These are phyloP conservation scores for Lampris incognitus DNA, from an alignment of 2,113 vertebrate genomes.

Conservation along the genomic window DNA sequence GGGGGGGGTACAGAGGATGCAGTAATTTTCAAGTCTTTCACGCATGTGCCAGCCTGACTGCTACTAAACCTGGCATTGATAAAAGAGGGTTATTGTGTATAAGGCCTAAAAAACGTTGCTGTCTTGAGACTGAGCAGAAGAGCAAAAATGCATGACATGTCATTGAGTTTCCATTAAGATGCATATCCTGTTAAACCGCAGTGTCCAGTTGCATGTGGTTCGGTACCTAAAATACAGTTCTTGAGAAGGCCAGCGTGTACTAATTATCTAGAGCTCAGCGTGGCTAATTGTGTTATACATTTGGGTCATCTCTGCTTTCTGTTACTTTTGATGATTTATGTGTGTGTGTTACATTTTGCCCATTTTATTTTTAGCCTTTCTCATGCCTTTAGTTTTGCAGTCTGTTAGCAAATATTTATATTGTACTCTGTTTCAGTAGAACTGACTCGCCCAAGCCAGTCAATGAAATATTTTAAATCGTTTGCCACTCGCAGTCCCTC, in stretches of 20 bases:
- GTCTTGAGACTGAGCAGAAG: too few species aligned
- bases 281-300: neutral
- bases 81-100: too few species aligned
- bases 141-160: too few species aligned
- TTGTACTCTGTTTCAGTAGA: neutral
- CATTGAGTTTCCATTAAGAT: too few species aligned
- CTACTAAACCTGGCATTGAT: too few species aligned
- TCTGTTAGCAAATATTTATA: slow-evolving; percentile 42
- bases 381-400: slow-evolving; percentile 15
- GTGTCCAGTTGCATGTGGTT: neutral
- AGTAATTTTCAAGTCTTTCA: too few species aligned
- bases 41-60: too few species aligned
- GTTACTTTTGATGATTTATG: neutral
- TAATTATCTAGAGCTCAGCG: neutral
- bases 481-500: slow-evolving; percentile 36
- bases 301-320: neutral
- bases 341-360: neutral
- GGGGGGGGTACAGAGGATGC: too few species aligned
- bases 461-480: slow-evolving; percentile 38
- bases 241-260: neutral
- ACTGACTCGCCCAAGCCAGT: slow-evolving; percentile 3
- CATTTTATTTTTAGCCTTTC: slow-evolving; percentile 19
- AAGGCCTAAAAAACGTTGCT: too few species aligned
- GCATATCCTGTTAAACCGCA: too few species aligned
- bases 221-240: neutral